phyloP scores from a whole-genome alignment of 2,888 invertebrate genomes.

The Philereme transversata region DNA sequence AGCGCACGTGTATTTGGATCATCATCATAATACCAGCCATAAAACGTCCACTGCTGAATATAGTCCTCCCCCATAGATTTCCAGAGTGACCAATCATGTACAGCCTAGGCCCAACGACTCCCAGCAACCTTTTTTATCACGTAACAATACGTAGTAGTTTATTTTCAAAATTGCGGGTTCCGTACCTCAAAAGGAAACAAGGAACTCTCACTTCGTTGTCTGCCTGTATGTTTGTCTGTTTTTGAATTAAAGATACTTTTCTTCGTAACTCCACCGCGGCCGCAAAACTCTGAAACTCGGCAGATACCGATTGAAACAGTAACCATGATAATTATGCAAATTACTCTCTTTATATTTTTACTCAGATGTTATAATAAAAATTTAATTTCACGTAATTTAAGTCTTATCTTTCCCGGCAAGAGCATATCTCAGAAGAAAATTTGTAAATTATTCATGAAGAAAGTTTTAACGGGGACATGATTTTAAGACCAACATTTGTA shows the following conservation, averaged over 20 bases:
- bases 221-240: background rate
- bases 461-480: conserved; percentile 81
- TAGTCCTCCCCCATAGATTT: too few species aligned
- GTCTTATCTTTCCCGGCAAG: conserved; percentile 78
- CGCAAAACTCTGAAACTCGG: conserved; percentile 31
- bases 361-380: conserved; percentile 74
- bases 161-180: too few species aligned
- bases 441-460: conserved; percentile 82
- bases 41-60: too few species aligned
- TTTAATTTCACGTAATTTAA: conserved; percentile 78
- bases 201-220: too few species aligned
- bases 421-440: conserved; percentile 80
- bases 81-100: too few species aligned
- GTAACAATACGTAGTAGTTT: too few species aligned
- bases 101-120: too few species aligned
- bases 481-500: conserved; percentile 82
- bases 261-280: conserved; percentile 9
- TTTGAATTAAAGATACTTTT: background rate
- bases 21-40: too few species aligned
- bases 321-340: conserved; percentile 73
- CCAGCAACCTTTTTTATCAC: too few species aligned
- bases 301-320: conserved; percentile 35
- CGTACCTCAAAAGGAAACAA: too few species aligned
- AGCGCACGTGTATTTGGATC: too few species aligned
- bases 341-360: conserved; percentile 72